Percentiles rank a stretch among this genome's conserved stretches.
Conservation (phyloP, 2,888 invertebrate species). For the Hypena proboscidalis region DNA sequence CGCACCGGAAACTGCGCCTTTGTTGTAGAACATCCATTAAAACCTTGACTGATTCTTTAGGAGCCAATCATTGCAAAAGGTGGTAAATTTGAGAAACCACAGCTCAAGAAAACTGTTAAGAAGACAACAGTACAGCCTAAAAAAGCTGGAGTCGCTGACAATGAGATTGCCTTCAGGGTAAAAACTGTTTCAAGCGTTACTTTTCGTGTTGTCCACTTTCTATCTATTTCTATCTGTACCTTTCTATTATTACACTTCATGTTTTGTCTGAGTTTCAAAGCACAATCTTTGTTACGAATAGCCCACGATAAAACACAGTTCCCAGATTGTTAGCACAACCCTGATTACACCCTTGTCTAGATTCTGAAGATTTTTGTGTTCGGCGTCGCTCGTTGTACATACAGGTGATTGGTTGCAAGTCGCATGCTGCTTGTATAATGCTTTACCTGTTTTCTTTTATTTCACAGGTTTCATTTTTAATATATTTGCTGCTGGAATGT, state of each 20-base stretch:
- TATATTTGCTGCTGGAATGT: slow-evolving; percentile 17
- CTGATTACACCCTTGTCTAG: slow-evolving; percentile 27
- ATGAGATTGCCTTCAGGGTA: slow-evolving; percentile 67
- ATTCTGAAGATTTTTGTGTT: slow-evolving; percentile 33
- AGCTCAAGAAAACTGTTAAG: slow-evolving; percentile 79
- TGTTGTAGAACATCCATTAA: slow-evolving; percentile 54
- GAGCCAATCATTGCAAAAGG: slow-evolving; percentile 75
- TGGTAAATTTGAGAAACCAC: slow-evolving; percentile 80
- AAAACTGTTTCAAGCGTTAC: slow-evolving; percentile 53
- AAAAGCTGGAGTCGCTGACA: slow-evolving; percentile 59
- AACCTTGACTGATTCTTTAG: slow-evolving; percentile 72
- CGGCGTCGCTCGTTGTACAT: slow-evolving; percentile 39
- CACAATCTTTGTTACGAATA: slow-evolving; percentile 34
- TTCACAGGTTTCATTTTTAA: slow-evolving; percentile 22
- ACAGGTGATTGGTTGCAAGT: slow-evolving; percentile 55
- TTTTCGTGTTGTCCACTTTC: slow-evolving; percentile 54
- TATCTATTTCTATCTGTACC: slow-evolving; percentile 35
- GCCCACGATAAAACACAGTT: slow-evolving; percentile 36
- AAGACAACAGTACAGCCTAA: slow-evolving; percentile 71
- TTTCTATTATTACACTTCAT: slow-evolving; percentile 39
- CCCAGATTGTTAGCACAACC: slow-evolving; percentile 37
- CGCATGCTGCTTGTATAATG: slow-evolving; percentile 68
- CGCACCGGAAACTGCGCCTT: slow-evolving; percentile 58
- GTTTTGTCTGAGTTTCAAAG: slow-evolving; percentile 41
- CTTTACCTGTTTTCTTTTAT: slow-evolving; percentile 43